Evolutionary conservation across 1,140 invertebrate genomes (phyloP).

Genomic region (Chrysomallon squamiferum): DNA sequence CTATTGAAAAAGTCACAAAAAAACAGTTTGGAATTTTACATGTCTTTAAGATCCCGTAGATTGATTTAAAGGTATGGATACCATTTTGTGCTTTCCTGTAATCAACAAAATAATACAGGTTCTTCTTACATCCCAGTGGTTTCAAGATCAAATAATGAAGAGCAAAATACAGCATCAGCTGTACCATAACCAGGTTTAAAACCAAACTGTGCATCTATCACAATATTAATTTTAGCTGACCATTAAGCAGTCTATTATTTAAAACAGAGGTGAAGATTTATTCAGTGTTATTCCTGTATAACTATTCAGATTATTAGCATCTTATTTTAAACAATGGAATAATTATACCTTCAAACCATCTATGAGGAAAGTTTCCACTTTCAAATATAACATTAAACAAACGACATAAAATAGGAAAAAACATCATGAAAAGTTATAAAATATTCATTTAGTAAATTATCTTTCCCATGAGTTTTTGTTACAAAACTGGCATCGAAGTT

Average conservation of each 20-base stretch:
- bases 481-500: no score
- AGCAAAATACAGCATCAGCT: constrained; percentile 21
- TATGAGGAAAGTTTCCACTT: constrained; percentile 10
- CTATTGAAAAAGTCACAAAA: no score
- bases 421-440: constrained; percentile 12
- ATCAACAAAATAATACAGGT: no score
- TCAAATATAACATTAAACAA: constrained; percentile 22
- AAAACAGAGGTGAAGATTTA: constrained; percentile 24
- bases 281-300: constrained; percentile 24
- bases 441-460: constrained; percentile 24
- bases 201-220: constrained; percentile 7
- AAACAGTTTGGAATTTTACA: no score
- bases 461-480: constrained; percentile 9
- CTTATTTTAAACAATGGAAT: constrained; percentile 20
- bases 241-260: constrained; percentile 17
- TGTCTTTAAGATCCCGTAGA: no score
- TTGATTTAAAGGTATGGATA: no score
- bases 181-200: constrained; percentile 18
- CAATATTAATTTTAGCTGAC: constrained; percentile 2
- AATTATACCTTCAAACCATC: constrained; percentile 24
- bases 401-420: constrained; percentile 1
- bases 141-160: constrained; percentile 16
- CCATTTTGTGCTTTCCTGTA: no score
- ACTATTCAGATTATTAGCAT: constrained; percentile 15
- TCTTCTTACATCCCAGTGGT: constrained; percentile 1